Evolutionary conservation across 2,888 invertebrate genomes (phyloP), one percentile per base, ranked within the genome.

Genomic region (Thymelicus acteon): DNA sequence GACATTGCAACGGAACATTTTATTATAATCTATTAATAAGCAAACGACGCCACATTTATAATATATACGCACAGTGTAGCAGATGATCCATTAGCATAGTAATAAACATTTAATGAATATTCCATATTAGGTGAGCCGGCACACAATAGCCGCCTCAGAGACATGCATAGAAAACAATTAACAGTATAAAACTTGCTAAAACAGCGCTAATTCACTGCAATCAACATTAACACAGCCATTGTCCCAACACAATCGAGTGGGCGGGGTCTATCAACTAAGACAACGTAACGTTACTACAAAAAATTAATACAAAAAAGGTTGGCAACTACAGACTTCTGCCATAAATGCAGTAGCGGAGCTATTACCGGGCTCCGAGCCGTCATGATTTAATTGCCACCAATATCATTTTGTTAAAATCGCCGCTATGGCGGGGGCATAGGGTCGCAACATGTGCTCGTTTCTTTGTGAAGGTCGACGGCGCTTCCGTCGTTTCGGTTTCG

Each of bases 291-390:
- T 80, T 79, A 82, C 84, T 84, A 83, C 88, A 87, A 89, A 87
- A 82, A 83, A 82, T 76, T 77, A 78, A 81, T 78, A 78, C 82
- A 87, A 90, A 91, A 57, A 92, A 91, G 88, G 92, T 93, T 92
- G 88, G 81, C 88, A 86, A 88, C 85, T 81, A 79, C 80, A 82
- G 88, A 81, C 79, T 81, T 82, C 86, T 87, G 85, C 92, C 92
- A 90, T 92, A 93, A 92, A 92, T 92, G 93, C 93, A 93, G 91
- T 90, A 89, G 85, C 90, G 87, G 89, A 86, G 91, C 89, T 89
- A 87, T 87, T 85, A 85, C 85, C 75, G 68, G 48, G 15, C 60
- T 47, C 73, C 75, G 67, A 67, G 71, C 31, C 67, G 64, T 65
- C 78, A 75, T 15, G 82, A 31, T 72, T 13, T 76, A 86, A 84